A percentile compares a stretch with the other conserved stretches of the same genome.
These are phyloP conservation scores for Pyrrhosoma nymphula DNA, from an alignment of 2,888 invertebrate species.

Conservation along the genomic window DNA sequence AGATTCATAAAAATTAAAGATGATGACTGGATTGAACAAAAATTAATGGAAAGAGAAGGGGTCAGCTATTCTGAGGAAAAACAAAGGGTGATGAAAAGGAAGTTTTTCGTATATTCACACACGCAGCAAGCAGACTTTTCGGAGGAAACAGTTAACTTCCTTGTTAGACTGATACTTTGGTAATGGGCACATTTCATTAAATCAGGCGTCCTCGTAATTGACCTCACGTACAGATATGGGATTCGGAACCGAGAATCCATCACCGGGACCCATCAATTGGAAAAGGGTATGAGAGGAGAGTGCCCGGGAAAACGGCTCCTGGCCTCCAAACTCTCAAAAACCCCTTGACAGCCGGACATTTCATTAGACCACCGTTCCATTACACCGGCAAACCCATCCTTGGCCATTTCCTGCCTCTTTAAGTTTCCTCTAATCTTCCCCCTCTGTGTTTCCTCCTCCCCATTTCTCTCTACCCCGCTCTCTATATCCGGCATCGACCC, in stretches of 20 bases:
- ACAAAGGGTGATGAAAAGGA: not conserved
- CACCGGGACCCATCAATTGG: not conserved
- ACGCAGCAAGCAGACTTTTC: not conserved
- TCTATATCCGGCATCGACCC: not conserved
- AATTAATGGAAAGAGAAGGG: not conserved
- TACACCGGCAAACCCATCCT: not conserved
- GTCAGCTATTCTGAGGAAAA: not conserved
- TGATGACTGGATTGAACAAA: not conserved
- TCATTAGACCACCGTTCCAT: not conserved
- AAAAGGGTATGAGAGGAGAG: not conserved
- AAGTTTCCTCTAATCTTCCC: conserved; percentile 9
- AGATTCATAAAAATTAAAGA: too few relatives aligned
- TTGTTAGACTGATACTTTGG: not conserved
- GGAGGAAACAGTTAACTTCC: not conserved
- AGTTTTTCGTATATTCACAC: not conserved
- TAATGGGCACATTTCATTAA: conserved; percentile 17
- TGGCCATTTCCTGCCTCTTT: conserved; percentile 14
- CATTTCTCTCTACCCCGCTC: not conserved
- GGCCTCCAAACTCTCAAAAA: not conserved
- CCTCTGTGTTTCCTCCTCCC: not conserved
- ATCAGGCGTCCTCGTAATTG: not conserved
- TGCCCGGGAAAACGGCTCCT: not conserved
- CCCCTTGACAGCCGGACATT: not conserved
- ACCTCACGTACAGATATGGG: not conserved
- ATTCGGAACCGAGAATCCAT: not conserved